Base-by-base conservation (phyloP, 2,113 vertebrate species). In the Aplodontia rufa region DNA sequence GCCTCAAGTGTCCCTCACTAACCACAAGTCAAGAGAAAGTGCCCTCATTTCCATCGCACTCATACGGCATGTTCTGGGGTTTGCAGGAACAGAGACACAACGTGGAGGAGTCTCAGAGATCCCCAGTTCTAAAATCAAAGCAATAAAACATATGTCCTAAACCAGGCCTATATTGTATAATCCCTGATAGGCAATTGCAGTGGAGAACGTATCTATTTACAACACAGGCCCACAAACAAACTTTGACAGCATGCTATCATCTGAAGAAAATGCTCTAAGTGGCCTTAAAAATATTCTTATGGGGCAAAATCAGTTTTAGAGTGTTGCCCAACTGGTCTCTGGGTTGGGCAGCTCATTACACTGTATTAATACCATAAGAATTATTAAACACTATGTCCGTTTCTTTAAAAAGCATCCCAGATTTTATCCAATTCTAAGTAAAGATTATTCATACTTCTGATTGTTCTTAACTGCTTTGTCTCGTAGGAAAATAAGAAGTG, bases 251-350 rank as follows among this genome's bases (percentile, higher is more conserved):
- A 97, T 51, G 62, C 49, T 88, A 95, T 96, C 87, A 86, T 51
- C 69, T 90, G 90, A 92, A 94, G 90, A 97, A 98, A 98, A 97
- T 97, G 96, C 97, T 98, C 98, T 97, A 97, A 98, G 96, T 98
- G 96, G 96, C 95, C 96, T 96, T 97, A 94, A 90, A 1, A 82
- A 84, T 94, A 96, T 91, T 97, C 95, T 93, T 90, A 93, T 93
- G 84, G 88, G 76, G 76, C 32, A 96, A 84, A 96, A 92, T 71
- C 94, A 79, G 87, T 94, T 95, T 96, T 98, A 95, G 87, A 95
- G 68, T 87, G 45, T 90, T 66, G 71, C 76, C 88, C 80, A 75
- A 45, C 76, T 92, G n/a, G 71, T 79, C 42, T 84, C 60, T 90
- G 76, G n/a, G 80, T 92, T 71, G 58, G 76, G 87, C 53, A 92